Evolutionary conservation across 2,888 invertebrate species (phyloP).

Genomic region (Callyntrura sp.): DNA sequence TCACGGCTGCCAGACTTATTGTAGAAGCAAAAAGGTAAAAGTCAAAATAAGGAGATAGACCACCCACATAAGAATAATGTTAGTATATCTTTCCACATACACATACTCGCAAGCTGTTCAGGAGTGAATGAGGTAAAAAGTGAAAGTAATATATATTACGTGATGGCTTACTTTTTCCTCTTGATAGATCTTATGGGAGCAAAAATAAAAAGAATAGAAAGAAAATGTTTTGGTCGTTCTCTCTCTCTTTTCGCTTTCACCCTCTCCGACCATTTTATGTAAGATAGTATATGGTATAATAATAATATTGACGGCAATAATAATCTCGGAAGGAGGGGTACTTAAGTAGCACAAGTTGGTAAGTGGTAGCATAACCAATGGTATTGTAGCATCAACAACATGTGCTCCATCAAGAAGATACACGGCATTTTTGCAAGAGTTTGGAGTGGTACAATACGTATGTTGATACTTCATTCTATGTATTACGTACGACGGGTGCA

Average conservation of each 20-base stretch:
- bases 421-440: slow-evolving; percentile 1
- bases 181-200: slow-evolving; percentile 69
- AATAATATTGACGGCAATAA: slow-evolving; percentile 60
- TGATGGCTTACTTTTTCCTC: slow-evolving; percentile 70
- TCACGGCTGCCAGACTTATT: neutral
- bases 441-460: no score
- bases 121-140: slow-evolving; percentile 39
- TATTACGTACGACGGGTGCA: slow-evolving; percentile 1
- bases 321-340: slow-evolving; percentile 40
- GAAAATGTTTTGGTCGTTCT: slow-evolving; percentile 28
- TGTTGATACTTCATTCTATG: neutral
- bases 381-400: slow-evolving; percentile 34
- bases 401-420: neutral
- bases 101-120: neutral
- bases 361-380: neutral
- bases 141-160: slow-evolving; percentile 62
- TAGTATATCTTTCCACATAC: neutral
- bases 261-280: slow-evolving; percentile 19
- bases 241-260: slow-evolving; percentile 3
- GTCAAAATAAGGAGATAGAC: slow-evolving; percentile 25
- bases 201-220: slow-evolving; percentile 32
- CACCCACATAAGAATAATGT: no score
- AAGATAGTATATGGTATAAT: slow-evolving; percentile 22
- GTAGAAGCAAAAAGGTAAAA: neutral
- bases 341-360: slow-evolving; percentile 13